Evolutionary conservation across 35 echinoderm and acorn worm genomes (phyloP).

Genomic region (Holothuria glaberrima): DNA sequence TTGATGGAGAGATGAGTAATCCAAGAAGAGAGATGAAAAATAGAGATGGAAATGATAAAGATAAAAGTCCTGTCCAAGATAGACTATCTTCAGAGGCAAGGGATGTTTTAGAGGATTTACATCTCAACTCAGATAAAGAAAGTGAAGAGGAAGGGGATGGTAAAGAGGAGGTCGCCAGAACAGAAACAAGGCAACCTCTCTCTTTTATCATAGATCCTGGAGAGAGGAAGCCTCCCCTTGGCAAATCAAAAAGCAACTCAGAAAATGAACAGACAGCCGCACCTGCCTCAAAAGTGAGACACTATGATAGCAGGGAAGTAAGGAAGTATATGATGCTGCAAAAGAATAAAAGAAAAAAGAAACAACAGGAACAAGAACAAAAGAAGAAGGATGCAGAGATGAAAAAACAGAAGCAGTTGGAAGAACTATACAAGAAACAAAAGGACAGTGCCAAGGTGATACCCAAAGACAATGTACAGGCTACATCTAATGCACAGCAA

Average conservation of each 20-base stretch:
- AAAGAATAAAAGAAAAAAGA: constrained; percentile 78
- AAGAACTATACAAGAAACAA: constrained; percentile 86
- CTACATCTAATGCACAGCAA: background rate
- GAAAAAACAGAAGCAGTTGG: constrained; percentile 79
- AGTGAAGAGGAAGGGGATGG: constrained; percentile 27
- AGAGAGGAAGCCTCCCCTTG: constrained; percentile 3
- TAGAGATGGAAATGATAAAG: background rate
- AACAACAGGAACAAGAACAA: constrained; percentile 74
- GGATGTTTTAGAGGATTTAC: constrained; percentile 84
- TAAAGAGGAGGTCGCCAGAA: background rate
- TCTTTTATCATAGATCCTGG: constrained; percentile 28
- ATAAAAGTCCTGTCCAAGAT: background rate
- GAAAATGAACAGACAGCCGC: background rate
- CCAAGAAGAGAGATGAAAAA: constrained; percentile 50
- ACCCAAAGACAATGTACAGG: constrained; percentile 8
- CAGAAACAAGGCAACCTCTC: constrained; percentile 16
- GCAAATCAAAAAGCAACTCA: constrained; percentile 46
- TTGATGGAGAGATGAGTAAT: constrained; percentile 49
- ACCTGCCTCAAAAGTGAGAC: constrained; percentile 69
- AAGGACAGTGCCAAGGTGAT: constrained; percentile 72
- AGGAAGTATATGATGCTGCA: constrained; percentile 92
- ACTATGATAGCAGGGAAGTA: constrained; percentile 88
- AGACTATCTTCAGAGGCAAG: constrained; percentile 79
- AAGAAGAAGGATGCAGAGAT: constrained; percentile 66
- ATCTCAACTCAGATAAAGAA: constrained; percentile 67